Base-by-base conservation (phyloP, 2,113 vertebrate species). In the Lophura nycthemera region DNA sequence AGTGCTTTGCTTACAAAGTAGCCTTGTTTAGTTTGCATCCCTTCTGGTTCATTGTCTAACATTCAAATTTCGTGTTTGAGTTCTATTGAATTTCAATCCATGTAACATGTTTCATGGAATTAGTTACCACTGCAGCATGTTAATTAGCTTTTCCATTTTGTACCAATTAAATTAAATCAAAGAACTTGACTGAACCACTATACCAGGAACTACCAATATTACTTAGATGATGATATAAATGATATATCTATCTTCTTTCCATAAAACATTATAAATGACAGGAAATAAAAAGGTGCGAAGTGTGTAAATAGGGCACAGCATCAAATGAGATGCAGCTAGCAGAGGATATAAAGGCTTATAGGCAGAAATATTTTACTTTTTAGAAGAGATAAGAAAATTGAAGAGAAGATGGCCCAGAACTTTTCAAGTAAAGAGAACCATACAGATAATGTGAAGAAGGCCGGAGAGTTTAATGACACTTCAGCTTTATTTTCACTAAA, bases 261-360 rank as follows among this genome's bases (percentile, higher is more conserved):
- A 32, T 57, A 42, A 54, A 59, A 3, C 3, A 8, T 30, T n/a
- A 34, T 30, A 11, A 76, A 69, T 65, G 30, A 29, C 27, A 67
- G 48, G 18, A 40, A 60, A 42, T 81, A 56, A 80, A 61, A 30
- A 10, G 36, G 8, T 52, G 71, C 18, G 8, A 75, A 61, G 6
- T 54, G 7, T 32, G 21, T 11, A 11, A 78, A 17, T 0, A 0
- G 6, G 17, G 16, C 19, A 45, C 1, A 2, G 1, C 13, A 76
- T 56, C 27, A 73, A 69, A 86, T 52, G 16, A 81, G 5, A 25
- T 48, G 36, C 20, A 54, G 7, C 22, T 63, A 71, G 12, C 3
- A 36, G 70, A 73, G 1, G 20, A 42, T 3, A 2, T 25, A 47
- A 61, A 70, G 11, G 5, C 8, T 66, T 77, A 52, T 13, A 74